phyloP scores from a whole-genome alignment of 2,113 vertebrate species.

The Prunella himalayana region DNA sequence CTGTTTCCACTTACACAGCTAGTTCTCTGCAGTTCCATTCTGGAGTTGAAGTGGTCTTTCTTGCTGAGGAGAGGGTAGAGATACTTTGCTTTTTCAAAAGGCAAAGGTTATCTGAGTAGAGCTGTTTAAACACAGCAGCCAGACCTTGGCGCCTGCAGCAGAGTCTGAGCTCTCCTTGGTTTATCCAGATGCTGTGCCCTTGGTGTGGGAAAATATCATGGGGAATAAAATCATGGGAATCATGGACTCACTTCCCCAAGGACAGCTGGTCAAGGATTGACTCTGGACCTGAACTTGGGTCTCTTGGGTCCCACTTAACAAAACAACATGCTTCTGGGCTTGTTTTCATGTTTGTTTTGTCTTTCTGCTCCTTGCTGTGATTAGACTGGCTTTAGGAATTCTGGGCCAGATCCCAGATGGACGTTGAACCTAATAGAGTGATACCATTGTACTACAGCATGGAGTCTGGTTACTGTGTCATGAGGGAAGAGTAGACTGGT shows the following conservation, averaged over 20 bases:
- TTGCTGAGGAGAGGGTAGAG: neutral
- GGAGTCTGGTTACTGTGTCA: neutral
- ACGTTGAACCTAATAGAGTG: neutral
- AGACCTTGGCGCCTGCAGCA: neutral
- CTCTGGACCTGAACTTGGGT: neutral
- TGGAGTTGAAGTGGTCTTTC: neutral
- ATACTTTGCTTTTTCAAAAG: neutral
- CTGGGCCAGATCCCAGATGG: neutral
- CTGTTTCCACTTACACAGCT: neutral
- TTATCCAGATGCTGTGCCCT: neutral
- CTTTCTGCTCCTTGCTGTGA: neutral
- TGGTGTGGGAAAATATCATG: conserved; percentile 38
- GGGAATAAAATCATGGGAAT: neutral
- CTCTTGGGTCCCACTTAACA: conserved; percentile 5
- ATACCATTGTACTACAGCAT: neutral
- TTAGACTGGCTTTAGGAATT: neutral
- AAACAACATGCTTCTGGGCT: neutral
- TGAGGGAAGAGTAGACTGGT: neutral
- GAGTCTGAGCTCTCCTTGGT: neutral
- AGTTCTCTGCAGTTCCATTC: neutral
- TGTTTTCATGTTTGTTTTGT: neutral
- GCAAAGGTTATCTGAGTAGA: neutral
- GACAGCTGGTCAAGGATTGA: neutral
- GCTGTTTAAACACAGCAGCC: neutral
- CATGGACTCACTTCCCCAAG: neutral